Conservation (phyloP, 2,113 vertebrate genomes). For the Halichoerus grypus region DNA sequence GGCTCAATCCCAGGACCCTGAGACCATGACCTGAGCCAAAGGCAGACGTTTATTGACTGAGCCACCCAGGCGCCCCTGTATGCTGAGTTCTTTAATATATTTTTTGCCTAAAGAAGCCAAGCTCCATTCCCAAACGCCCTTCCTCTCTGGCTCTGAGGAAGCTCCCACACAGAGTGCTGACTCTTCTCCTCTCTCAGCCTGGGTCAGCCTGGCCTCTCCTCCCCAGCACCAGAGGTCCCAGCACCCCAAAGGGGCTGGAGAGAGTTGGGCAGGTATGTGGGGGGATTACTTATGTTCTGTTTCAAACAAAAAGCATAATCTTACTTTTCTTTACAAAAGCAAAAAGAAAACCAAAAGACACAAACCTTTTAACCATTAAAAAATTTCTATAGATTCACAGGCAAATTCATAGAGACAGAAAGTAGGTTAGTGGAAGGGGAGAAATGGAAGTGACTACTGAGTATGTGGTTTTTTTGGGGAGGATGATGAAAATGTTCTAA, state of each 20-base stretch:
- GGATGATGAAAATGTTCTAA: neutral
- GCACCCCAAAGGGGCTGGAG: neutral
- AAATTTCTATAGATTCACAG: neutral
- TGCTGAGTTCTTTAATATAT: neutral
- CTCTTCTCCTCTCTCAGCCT: neutral
- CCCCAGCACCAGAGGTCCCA: neutral
- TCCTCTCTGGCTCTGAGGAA: neutral
- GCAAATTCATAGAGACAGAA: neutral
- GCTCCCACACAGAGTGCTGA: neutral
- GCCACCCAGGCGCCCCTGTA: no score
- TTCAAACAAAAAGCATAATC: conserved; percentile 74
- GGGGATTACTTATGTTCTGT: conserved; percentile 63
- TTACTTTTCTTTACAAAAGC: conserved; percentile 89
- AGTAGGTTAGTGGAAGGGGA: neutral
- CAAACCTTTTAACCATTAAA: neutral
- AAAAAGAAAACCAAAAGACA: neutral
- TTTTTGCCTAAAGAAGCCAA: conserved; percentile 51
- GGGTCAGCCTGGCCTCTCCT: neutral
- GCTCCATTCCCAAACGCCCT: neutral
- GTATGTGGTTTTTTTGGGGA: neutral
- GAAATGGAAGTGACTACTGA: neutral
- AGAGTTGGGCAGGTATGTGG: neutral
- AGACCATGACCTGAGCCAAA: no score
- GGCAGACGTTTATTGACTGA: no score
- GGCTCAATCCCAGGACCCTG: no score